Evolutionary conservation across 1,140 invertebrate genomes (phyloP).

Genomic region (Platyscapa corneri): DNA sequence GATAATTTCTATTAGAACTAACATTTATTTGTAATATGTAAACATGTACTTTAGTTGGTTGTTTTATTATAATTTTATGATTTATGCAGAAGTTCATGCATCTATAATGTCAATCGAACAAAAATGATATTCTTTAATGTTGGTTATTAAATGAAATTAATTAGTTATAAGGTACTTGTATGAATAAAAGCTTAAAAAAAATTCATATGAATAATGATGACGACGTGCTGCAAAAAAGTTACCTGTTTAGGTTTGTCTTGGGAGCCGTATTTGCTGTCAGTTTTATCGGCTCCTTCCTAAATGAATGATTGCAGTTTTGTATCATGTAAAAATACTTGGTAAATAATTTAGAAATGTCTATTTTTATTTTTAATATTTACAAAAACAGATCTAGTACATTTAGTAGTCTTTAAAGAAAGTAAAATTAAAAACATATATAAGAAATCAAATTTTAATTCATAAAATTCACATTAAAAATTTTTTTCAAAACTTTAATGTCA

Average conservation of each 20-base stretch:
- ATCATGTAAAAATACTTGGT: slow-evolving; percentile 55
- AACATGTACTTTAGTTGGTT: background rate
- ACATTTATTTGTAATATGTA: background rate
- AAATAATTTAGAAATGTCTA: slow-evolving; percentile 10
- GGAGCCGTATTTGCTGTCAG: slow-evolving; percentile 89
- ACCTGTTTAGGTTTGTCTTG: slow-evolving; percentile 96
- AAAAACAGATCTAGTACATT: background rate
- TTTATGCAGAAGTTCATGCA: slow-evolving; percentile 33
- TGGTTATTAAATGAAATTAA: slow-evolving; percentile 18
- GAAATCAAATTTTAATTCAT: background rate
- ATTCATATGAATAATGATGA: slow-evolving; percentile 43
- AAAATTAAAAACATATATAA: background rate
- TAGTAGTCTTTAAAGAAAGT: background rate
- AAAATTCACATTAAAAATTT: background rate
- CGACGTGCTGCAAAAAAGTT: slow-evolving; percentile 54
- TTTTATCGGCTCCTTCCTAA: slow-evolving; percentile 77
- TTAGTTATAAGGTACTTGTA: slow-evolving; percentile 20
- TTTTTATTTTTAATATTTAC: background rate
- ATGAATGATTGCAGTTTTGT: slow-evolving; percentile 65
- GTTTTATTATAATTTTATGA: background rate
- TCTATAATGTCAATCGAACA: background rate
- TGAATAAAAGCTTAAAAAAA: slow-evolving; percentile 12
- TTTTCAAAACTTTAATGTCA: background rate
- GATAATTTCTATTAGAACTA: background rate
- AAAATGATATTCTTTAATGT: background rate